A percentile compares a stretch with the other conserved stretches of the same genome.
Conservation (phyloP, 1,140 invertebrate species). For the Aplysia californica region DNA sequence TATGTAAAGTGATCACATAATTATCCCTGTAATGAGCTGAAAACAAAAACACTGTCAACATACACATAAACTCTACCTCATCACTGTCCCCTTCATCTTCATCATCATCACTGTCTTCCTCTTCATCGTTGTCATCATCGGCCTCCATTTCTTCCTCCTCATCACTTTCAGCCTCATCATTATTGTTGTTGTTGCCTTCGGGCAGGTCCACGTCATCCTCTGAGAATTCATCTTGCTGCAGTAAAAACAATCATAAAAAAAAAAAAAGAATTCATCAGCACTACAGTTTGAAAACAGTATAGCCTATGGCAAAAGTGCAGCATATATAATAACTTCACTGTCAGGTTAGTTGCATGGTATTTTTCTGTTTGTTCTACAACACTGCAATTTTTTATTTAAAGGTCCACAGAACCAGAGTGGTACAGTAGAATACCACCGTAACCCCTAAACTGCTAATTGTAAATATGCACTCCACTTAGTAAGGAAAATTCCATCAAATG, state of each 20-base stretch:
- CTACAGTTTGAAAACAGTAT: constrained; percentile 23
- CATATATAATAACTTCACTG: neutral
- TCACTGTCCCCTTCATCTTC: constrained; percentile 27
- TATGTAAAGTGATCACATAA: no score
- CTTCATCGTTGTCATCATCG: constrained; percentile 29
- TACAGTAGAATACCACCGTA: neutral
- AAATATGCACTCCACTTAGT: no score
- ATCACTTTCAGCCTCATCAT: constrained; percentile 34
- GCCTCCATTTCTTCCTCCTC: constrained; percentile 27
- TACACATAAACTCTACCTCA: neutral
- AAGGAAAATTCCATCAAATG: no score
- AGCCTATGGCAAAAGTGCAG: constrained; percentile 33
- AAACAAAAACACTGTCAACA: neutral
- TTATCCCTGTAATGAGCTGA: neutral
- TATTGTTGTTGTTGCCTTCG: constrained; percentile 14
- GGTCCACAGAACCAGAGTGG: no score
- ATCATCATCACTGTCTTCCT: constrained; percentile 33
- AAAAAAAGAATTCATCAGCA: constrained; percentile 36
- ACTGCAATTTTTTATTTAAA: no score
- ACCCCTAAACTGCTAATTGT: neutral
- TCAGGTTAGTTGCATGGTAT: no score
- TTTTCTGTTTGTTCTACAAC: no score
- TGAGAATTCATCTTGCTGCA: constrained; percentile 3
- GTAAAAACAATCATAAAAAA: neutral
- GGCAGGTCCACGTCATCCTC: neutral